Percentiles rank a stretch among this genome's conserved stretches.
Evolutionary conservation across 2,113 vertebrate genomes (phyloP).

Genomic region (Rhombomys opimus): DNA sequence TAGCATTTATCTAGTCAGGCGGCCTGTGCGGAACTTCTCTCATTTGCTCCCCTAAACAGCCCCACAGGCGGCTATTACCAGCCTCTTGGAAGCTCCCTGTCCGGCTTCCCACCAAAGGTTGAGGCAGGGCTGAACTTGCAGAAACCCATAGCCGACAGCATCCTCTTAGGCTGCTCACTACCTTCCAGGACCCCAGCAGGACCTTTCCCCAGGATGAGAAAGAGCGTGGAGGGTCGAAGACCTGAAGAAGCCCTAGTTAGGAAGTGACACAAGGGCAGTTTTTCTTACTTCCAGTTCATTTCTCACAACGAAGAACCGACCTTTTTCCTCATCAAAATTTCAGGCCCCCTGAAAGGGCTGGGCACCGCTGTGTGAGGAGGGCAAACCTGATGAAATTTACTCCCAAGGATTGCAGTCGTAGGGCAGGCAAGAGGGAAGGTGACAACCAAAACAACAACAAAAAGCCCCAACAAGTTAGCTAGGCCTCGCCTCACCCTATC

Average conservation of each 20-base stretch:
- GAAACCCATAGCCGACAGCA: neutral
- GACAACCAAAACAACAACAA: neutral
- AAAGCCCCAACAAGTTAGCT: neutral
- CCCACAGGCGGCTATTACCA: neutral
- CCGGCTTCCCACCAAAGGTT: neutral
- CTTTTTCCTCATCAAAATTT: too few relatives aligned
- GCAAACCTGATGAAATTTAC: neutral
- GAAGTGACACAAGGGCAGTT: neutral
- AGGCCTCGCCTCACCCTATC: neutral
- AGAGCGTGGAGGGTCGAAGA: accelerated
- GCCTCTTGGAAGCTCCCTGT: neutral
- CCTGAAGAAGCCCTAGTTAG: too few relatives aligned
- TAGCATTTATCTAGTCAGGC: neutral
- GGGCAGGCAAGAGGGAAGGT: neutral
- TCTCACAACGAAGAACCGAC: neutral
- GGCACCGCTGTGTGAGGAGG: neutral
- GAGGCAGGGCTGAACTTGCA: neutral
- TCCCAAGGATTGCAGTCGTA: too few relatives aligned
- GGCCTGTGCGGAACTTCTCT: neutral
- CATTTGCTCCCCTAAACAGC: neutral
- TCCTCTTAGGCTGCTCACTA: neutral
- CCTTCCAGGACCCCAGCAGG: neutral
- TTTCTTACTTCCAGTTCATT: neutral
- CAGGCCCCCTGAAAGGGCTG: neutral
- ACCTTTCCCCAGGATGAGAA: neutral